phyloP scores from a whole-genome alignment of 2,888 invertebrate genomes.

The Trichopoda pennipes region DNA sequence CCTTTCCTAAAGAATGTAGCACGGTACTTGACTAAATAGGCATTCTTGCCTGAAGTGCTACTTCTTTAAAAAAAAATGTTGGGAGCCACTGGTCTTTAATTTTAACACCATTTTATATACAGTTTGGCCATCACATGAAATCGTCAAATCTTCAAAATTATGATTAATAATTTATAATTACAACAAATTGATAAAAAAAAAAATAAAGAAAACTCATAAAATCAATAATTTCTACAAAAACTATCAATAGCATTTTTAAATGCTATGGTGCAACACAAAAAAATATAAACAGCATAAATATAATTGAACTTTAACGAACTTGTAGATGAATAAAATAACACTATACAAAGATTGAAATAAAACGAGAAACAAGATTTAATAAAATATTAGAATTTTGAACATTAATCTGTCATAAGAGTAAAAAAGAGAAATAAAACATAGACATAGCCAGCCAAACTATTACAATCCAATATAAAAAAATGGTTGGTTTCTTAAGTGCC shows the following conservation, averaged over 20 bases:
- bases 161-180: conserved; percentile 77
- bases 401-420: conserved; percentile 59
- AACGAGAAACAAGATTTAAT: conserved; percentile 22
- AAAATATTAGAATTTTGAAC: conserved; percentile 29
- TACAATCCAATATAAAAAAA: neutral
- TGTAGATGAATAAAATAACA: conserved; percentile 32
- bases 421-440: conserved; percentile 24
- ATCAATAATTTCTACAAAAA: conserved; percentile 36
- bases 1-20: too few species aligned
- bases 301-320: conserved; percentile 69
- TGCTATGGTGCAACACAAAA: neutral
- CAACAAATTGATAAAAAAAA: conserved; percentile 71
- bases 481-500: conserved; percentile 39
- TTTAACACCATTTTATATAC: conserved; percentile 2
- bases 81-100: conserved; percentile 10
- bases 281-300: conserved; percentile 74
- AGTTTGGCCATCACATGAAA: conserved; percentile 40
- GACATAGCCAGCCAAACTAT: neutral
- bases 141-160: conserved; percentile 73
- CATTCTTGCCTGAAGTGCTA: too few species aligned
- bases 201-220: conserved; percentile 27
- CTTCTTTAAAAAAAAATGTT: too few species aligned
- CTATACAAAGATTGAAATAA: conserved; percentile 26
- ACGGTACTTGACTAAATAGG: too few species aligned
- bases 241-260: neutral